These are phyloP conservation scores for Clytia hemisphaerica DNA, from an alignment of 30 jellyfish, hydroid and myxozoan species.

Conservation along the genomic window DNA sequence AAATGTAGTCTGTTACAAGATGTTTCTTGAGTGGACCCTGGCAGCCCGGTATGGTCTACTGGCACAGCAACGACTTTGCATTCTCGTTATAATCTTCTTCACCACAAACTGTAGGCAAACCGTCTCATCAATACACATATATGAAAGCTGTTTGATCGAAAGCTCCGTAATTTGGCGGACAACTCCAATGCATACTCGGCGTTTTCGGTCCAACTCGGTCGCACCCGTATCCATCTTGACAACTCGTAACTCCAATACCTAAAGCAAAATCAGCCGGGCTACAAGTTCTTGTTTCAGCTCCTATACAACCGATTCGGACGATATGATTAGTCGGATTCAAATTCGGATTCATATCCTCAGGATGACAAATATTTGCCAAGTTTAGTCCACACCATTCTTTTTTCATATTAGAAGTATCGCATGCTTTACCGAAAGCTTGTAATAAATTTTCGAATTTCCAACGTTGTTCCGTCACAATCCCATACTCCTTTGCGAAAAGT, in stretches of 20 bases:
- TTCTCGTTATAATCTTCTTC: background rate
- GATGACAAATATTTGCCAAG: slow-evolving; percentile 92
- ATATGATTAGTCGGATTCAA: slow-evolving; percentile 93
- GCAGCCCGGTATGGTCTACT: slow-evolving; percentile 63
- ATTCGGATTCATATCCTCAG: slow-evolving; percentile 93
- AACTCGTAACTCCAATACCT: slow-evolving; percentile 92
- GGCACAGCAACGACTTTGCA: slow-evolving; percentile 44
- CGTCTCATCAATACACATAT: slow-evolving; percentile 65
- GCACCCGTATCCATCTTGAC: slow-evolving; percentile 96
- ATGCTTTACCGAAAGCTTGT: slow-evolving; percentile 76
- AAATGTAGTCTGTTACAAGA: no score
- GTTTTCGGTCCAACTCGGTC: slow-evolving; percentile 98
- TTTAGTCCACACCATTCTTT: slow-evolving; percentile 97
- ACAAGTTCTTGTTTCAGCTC: slow-evolving; percentile 74
- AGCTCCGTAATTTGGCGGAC: slow-evolving; percentile 81
- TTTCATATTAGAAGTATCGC: slow-evolving; percentile 43
- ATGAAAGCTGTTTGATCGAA: slow-evolving; percentile 80
- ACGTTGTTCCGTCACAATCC: slow-evolving; percentile 72
- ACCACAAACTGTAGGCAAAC: no score
- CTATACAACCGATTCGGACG: slow-evolving; percentile 96
- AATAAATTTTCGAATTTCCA: slow-evolving; percentile 82
- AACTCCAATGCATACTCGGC: slow-evolving; percentile 97
- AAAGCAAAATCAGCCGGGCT: slow-evolving; percentile 94
- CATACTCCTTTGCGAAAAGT: slow-evolving; percentile 75
- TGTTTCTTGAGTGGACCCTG: slow-evolving; percentile 69